Base-by-base conservation (phyloP, 2,113 vertebrate species). In the Festucalex cinctus region DNA sequence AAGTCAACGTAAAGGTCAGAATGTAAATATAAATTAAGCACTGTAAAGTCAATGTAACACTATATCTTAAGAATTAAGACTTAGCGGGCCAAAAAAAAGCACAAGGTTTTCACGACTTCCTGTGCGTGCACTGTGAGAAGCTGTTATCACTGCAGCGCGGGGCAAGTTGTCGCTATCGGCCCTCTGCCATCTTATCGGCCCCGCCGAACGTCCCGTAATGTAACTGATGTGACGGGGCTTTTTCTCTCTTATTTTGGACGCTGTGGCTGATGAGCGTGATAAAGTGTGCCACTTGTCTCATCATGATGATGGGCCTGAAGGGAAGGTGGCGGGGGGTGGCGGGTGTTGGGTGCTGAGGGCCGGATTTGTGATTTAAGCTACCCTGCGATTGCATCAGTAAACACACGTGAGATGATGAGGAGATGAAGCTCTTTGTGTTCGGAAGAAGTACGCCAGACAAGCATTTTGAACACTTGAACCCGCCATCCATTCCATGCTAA, bases 131-230 rank as follows among this genome's bases (percentile, higher is more conserved):
- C 77, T 41, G 62, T 65, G 32, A 54, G 75, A 67, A 68, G 63
- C 58, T 84, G 80, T 73, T 37, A 56, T 78, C 69, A 69, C 84
- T 81, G 77, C 85, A 79, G 84, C 84, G 70, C 76, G 75, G 78
- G 85, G 71, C 85, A 82, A 85, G 84, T 85, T 87, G 85, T 85
- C 53, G 65, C 67, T 88, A 90, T 89, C 88, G 73, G 81, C 65
- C 1, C 51, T 22, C 1, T 5, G 57, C 77, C 74, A 90, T 90
- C 86, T 90, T 85, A 88, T 89, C 88, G 80, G 80, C 73, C 69
- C 3, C 39, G 77, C 85, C 81, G 86, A 85, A 88, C 80, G 85
- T 89, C 83, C 88, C 83, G 70, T 85, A 85, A 89, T 87, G 81
- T 81, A 86, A 68, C 79, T 65, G 63, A 54, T 36, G 68, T 36